Conservation (phyloP, 2,888 invertebrate species). For the Caenorhabditis doughertyi region DNA sequence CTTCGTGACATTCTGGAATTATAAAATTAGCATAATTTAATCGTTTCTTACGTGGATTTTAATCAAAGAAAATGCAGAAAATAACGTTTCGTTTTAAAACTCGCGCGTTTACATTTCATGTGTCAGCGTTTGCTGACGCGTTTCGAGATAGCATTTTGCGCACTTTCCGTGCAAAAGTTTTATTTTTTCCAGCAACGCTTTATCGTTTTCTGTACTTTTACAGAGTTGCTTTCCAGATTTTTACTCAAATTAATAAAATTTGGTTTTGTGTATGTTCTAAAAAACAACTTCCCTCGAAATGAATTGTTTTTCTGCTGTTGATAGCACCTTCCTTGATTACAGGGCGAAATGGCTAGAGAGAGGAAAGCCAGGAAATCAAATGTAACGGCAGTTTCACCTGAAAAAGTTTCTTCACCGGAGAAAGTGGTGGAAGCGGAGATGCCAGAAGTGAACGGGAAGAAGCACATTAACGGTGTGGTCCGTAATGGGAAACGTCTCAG, state of each 20-base stretch:
- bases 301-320: too few species aligned
- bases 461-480: constrained; percentile 28
- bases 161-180: constrained; percentile 36
- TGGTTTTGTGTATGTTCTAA: too few species aligned
- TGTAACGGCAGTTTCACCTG: not conserved
- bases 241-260: too few species aligned
- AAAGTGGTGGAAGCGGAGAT: constrained; percentile 13
- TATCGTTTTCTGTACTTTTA: constrained; percentile 14
- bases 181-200: constrained; percentile 8
- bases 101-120: constrained; percentile 17
- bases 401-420: constrained; percentile 9
- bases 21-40: too few species aligned
- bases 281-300: too few species aligned
- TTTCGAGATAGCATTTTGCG: constrained; percentile 13
- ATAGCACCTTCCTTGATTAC: not conserved
- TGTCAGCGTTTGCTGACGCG: constrained; percentile 6
- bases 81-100: not conserved
- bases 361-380: constrained; percentile 47
- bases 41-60: too few species aligned
- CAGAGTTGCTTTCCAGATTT: too few species aligned
- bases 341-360: constrained; percentile 53
- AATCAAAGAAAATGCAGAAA: not conserved
- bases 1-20: constrained; percentile 23
- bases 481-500: constrained; percentile 29
- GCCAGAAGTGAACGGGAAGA: constrained; percentile 23